Evolutionary conservation across 2,113 vertebrate species (phyloP).

Genomic region (Phrynocephalus versicolor): DNA sequence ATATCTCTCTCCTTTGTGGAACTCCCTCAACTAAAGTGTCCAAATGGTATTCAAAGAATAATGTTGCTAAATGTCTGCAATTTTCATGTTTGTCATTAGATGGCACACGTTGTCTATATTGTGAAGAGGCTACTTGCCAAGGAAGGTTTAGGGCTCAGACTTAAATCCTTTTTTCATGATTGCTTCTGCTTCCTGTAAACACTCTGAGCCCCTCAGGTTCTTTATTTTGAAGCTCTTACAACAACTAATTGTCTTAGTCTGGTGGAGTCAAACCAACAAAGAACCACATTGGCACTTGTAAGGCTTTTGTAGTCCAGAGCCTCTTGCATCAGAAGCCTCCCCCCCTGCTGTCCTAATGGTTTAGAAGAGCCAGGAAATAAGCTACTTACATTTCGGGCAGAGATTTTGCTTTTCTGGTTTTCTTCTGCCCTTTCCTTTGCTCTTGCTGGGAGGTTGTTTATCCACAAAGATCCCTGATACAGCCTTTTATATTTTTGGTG

Average conservation of each 20-base stretch:
- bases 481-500: background rate
- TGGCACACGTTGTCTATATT: conserved; percentile 25
- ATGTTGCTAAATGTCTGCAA: background rate
- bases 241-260: background rate
- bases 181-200: background rate
- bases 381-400: background rate
- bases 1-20: background rate
- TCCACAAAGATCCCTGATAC: background rate
- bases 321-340: background rate
- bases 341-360: background rate
- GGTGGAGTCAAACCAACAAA: background rate
- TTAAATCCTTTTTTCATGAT: background rate
- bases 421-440: background rate
- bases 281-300: too few relatives aligned
- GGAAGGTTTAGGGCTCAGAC: background rate
- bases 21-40: background rate
- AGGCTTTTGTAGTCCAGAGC: background rate
- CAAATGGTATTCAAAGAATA: rapidly evolving
- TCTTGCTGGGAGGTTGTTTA: background rate
- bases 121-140: background rate
- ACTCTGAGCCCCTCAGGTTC: background rate
- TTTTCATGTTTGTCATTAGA: conserved; percentile 44
- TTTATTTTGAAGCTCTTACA: background rate
- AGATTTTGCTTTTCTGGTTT: background rate
- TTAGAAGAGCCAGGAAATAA: background rate